These are phyloP conservation scores for Gambusia yucatana DNA, from an alignment of 2,797 vertebrate genomes.

Conservation along the genomic window DNA sequence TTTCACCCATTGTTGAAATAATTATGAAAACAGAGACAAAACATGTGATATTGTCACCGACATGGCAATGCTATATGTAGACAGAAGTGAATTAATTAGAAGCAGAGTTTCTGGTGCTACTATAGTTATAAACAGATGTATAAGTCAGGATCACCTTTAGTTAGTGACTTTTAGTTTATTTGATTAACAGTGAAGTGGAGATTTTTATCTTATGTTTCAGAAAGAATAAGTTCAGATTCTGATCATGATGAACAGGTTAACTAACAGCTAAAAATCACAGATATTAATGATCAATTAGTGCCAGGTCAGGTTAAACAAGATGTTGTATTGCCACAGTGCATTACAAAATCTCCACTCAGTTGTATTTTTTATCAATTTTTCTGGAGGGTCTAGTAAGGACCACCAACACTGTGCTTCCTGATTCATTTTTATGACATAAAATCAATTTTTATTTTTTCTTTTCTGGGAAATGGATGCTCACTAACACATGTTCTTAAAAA, in stretches of 20 bases:
- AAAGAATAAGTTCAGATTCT: constrained; percentile 13
- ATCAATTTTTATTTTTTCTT: constrained; percentile 72
- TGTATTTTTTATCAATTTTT: constrained; percentile 47
- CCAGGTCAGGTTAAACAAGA: constrained; percentile 51
- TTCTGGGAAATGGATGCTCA: constrained; percentile 45
- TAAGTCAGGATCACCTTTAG: constrained; percentile 66
- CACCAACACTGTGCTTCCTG: constrained; percentile 41
- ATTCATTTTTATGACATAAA: constrained; percentile 61
- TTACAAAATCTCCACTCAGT: constrained; percentile 23
- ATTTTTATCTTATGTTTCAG: constrained; percentile 57
- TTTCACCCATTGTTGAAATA: not conserved
- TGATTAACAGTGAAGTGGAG: constrained; percentile 42
- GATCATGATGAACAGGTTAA: constrained; percentile 26
- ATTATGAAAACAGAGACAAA: constrained; percentile 22
- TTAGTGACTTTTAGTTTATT: constrained; percentile 46
- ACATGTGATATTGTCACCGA: constrained; percentile 55
- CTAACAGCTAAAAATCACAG: constrained; percentile 54
- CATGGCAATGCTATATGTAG: constrained; percentile 64
- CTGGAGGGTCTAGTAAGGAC: constrained; percentile 23
- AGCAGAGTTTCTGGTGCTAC: constrained; percentile 63
- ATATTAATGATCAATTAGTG: constrained; percentile 60
- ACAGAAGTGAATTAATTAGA: constrained; percentile 81
- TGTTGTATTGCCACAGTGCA: constrained; percentile 50
- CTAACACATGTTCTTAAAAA: constrained; percentile 46
- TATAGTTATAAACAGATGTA: constrained; percentile 61